phyloP scores from a whole-genome alignment of 1,140 invertebrate species.

The Drosophila lacteicornis region DNA sequence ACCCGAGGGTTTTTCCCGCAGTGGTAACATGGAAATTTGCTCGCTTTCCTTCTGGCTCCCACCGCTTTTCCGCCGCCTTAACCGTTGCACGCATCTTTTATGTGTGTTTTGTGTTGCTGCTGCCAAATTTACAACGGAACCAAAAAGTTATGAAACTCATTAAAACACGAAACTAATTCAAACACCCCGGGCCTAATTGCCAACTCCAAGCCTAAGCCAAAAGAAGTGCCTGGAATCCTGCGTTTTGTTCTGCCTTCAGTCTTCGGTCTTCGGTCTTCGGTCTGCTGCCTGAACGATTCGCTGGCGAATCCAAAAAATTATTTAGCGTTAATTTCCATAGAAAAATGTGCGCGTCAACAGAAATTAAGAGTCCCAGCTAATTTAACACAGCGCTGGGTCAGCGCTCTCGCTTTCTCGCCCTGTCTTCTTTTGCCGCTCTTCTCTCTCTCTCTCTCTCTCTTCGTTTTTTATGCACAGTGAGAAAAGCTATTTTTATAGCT shows the following conservation, averaged over 20 bases:
- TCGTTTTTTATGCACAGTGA: not conserved
- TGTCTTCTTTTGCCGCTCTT: not conserved
- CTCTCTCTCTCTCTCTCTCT: not conserved
- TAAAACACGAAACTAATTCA: conserved; percentile 83
- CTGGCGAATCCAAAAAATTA: conserved; percentile 76
- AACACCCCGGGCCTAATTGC: conserved; percentile 82
- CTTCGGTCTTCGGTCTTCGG: conserved; percentile 5
- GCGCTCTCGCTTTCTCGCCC: conserved; percentile 32
- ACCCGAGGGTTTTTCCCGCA: conserved; percentile 17
- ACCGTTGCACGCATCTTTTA: conserved; percentile 52
- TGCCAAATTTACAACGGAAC: conserved; percentile 79
- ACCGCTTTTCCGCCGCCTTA: conserved; percentile 22
- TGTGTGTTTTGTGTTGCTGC: conserved; percentile 57
- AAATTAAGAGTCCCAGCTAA: conserved; percentile 83
- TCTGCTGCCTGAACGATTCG: conserved; percentile 47
- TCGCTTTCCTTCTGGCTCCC: conserved; percentile 22
- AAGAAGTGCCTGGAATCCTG: conserved; percentile 30
- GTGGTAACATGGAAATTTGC: conserved; percentile 48
- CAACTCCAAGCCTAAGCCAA: conserved; percentile 62
- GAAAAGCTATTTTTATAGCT: not conserved
- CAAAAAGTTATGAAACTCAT: conserved; percentile 83
- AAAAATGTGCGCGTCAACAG: conserved; percentile 83
- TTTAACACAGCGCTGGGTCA: conserved; percentile 73
- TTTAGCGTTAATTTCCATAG: conserved; percentile 83
- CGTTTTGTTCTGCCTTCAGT: not conserved